A percentile compares a stretch with the other conserved stretches of the same genome.
Evolutionary conservation across 2,797 vertebrate genomes (phyloP).

Genomic region (Phalanger gymnotis): DNA sequence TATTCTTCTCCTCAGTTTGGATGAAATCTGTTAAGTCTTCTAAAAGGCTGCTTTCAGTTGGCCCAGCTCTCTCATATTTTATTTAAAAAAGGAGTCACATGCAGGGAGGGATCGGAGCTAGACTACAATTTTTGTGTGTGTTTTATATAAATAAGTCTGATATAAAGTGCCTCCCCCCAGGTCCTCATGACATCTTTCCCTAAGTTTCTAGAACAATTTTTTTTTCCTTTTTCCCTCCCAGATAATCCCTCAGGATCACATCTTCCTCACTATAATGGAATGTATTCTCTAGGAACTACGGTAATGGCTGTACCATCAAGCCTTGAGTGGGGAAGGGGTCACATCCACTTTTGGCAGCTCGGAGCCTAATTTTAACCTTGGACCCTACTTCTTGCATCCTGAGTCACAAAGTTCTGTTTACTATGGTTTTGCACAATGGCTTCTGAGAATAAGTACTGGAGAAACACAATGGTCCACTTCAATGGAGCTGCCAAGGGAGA

Average conservation of each 20-base stretch:
- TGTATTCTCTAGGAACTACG: background rate
- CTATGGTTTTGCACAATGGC: conserved; percentile 77
- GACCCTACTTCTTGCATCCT: conserved; percentile 79
- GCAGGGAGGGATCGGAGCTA: background rate
- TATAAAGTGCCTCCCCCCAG: conserved; percentile 38
- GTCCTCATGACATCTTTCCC: conserved; percentile 64
- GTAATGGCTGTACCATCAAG: conserved; percentile 57
- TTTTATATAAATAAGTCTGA: conserved; percentile 33
- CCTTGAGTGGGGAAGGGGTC: conserved; percentile 73
- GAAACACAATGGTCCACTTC: conserved; percentile 82
- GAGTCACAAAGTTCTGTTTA: conserved; percentile 80
- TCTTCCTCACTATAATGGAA: conserved; percentile 69
- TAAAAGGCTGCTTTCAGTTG: background rate
- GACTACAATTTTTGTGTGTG: background rate
- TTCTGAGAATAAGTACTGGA: conserved; percentile 74
- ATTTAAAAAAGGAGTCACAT: background rate
- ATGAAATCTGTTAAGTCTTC: background rate
- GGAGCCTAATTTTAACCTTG: conserved; percentile 65
- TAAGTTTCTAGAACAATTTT: conserved; percentile 17
- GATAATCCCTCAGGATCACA: conserved; percentile 59
- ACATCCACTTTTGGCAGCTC: conserved; percentile 76
- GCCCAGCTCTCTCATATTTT: background rate
- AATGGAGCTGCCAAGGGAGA: conserved; percentile 79
- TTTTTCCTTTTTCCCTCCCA: background rate
- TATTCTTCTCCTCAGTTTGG: background rate